These are phyloP conservation scores for Dryobota labecula DNA, from an alignment of 2,888 invertebrate genomes.

Conservation along the genomic window DNA sequence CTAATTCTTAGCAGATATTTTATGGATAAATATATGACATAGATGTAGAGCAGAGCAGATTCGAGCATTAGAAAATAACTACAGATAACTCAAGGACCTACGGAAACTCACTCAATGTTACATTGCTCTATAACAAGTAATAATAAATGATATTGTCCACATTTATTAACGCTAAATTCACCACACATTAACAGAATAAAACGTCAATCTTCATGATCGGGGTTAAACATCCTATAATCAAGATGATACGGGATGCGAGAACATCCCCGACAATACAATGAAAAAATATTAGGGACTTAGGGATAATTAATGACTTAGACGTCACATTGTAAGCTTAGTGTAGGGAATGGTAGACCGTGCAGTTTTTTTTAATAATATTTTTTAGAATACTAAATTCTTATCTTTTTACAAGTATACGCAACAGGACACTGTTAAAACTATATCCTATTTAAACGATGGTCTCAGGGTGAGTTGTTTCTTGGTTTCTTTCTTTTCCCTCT, in stretches of 20 bases:
- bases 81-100: background rate
- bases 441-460: background rate
- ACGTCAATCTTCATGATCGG: slow-evolving; percentile 84
- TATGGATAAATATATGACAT: background rate
- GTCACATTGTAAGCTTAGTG: slow-evolving; percentile 7
- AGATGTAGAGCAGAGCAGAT: background rate
- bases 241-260: slow-evolving; percentile 84
- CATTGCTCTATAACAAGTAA: slow-evolving; percentile 23
- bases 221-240: slow-evolving; percentile 67
- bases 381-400: background rate
- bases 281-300: slow-evolving; percentile 31
- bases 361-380: background rate
- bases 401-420: background rate
- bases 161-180: slow-evolving; percentile 50
- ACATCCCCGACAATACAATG: slow-evolving; percentile 48
- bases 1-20: background rate
- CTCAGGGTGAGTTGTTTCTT: background rate
- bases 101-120: slow-evolving; percentile 3
- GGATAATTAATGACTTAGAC: slow-evolving; percentile 39
- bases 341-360: background rate
- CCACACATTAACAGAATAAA: slow-evolving; percentile 61
- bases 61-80: background rate
- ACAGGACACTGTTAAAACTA: background rate
- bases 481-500: background rate
- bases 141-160: slow-evolving; percentile 41